Evolutionary conservation across 2,888 invertebrate species (phyloP), one percentile per base, ranked within the genome.

Genomic region (Dyspetes luteomarginatus): DNA sequence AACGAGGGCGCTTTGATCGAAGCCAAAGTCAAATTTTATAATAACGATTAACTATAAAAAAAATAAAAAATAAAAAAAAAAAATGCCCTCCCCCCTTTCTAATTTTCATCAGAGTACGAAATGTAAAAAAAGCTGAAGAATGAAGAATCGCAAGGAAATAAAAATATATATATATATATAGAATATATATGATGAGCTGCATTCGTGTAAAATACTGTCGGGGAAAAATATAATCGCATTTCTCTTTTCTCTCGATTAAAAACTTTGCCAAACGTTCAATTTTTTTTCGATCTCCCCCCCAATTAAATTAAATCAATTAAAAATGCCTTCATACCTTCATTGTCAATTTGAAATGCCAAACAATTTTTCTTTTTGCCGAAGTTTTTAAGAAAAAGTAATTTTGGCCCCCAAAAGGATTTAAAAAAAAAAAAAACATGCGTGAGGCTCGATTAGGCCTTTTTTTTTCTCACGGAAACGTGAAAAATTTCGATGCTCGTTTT

Each of bases 361-460:
- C n/a, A 5, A 36, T 36, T n/a, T 64, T 17, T 48, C 4, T 43
- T 24, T 43, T 65, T 17, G 48, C 9, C 4, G 55, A 22, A 36
- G 12, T 7, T 12, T 36, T 7, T 12, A 12, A 12, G 36, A 36
- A 12, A 36, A 12, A n/a, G n/a, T n/a, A n/a, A n/a, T 41, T 19
- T 22, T 43, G 17, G 7, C 17, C 17, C 52, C 22, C 3, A 50
- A 26, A 22, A n/a, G 22, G 0, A n/a, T 71, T 56, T 5, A 5
- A 52, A 62, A 52, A 41, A 28, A 17, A 41, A 45, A 56, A 72
- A 81, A 77, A 62, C 48, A 43, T 52, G 50, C n/a, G 64, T 69
- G 81, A 73, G 76, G 76, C 68, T 56, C 15, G n/a, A 15, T 68
- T 81, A 77, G 77, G 81, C 77, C 81, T 28, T 56, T 3, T 41